Base-by-base conservation (phyloP, 1,140 invertebrate genomes). In the Berghia stephanieae region DNA sequence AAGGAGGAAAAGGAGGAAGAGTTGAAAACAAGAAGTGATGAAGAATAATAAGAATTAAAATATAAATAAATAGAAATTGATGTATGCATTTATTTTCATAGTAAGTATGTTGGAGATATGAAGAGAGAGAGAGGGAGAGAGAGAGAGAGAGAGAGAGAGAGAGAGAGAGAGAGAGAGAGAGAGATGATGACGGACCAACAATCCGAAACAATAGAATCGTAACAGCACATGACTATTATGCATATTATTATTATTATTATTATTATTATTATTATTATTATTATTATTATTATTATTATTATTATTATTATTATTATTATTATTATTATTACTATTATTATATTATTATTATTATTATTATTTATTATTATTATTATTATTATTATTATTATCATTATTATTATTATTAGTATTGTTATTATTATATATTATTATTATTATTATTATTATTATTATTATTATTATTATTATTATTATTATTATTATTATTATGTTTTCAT, bases 371-470 rank as follows among this genome's bases (percentile, higher is more conserved):
- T 43, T 71, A 71, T 43, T 71, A 71, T 43, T 71, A 71, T 43
- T 71, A 71, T 43, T 71, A 71, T 43, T 71, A 71, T 43, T 44
- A 71, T 43, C 24, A 71, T 43, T 44, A 71, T 43, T 71, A 71
- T 43, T 71, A 44, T 43, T 71, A 71, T 43, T 71, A 71, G 40
- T 71, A 71, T 43, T 71, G 46, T 43, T 71, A 71, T 43, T 71
- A 71, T 43, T 44, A 71, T 43, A n/a, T 44, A 71, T 43, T 44
- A 71, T 43, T 71, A 71, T 43, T 71, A 71, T 43, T 71, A 71
- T 43, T 71, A 71, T 43, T 71, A 71, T 43, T 71, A 71, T 43
- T 71, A 71, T 43, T 71, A 71, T 43, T 71, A 71, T 43, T 71
- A 71, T 43, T 71, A 71, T 24, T 71, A 71, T 43, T 71, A 71